These are phyloP conservation scores for Scaeva pyrastri DNA, from an alignment of 2,888 invertebrate species.

Conservation along the genomic window DNA sequence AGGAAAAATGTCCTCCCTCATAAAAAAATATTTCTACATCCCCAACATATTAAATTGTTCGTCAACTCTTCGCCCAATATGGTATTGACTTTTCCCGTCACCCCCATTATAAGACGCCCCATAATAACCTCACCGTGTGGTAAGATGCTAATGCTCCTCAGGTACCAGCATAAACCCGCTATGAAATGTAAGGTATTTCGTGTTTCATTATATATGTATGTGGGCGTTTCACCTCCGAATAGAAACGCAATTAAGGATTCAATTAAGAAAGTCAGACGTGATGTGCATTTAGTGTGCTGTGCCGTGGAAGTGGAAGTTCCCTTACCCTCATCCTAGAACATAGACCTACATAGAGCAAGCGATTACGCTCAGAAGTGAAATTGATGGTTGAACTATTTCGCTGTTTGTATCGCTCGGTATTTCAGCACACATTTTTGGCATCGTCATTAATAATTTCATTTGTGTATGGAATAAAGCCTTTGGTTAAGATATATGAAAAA, in stretches of 20 bases:
- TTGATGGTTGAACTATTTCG: constrained; percentile 46
- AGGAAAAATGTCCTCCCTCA: background rate
- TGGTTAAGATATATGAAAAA: background rate
- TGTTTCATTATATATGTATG: constrained; percentile 40
- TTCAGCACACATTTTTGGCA: background rate
- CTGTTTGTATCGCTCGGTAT: background rate
- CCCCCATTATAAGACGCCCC: background rate
- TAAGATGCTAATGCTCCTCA: constrained; percentile 49
- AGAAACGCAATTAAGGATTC: constrained; percentile 74
- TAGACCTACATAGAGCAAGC: background rate
- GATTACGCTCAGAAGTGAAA: constrained; percentile 12
- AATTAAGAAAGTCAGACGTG: constrained; percentile 73
- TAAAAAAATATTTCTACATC: background rate
- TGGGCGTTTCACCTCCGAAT: constrained; percentile 40
- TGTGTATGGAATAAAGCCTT: background rate
- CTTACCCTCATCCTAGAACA: too few relatives aligned
- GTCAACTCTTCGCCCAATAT: constrained; percentile 43
- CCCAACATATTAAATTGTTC: background rate
- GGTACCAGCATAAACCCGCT: constrained; percentile 47
- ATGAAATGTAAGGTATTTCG: constrained; percentile 47
- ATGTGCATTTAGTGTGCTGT: constrained; percentile 59
- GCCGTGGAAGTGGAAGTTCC: background rate
- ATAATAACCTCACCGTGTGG: constrained; percentile 50
- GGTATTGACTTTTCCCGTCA: constrained; percentile 35
- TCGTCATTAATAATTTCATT: background rate